Percentiles rank a stretch among this genome's conserved stretches.
phyloP scores from a whole-genome alignment of 2,113 vertebrate genomes.

The Fregata magnificens region DNA sequence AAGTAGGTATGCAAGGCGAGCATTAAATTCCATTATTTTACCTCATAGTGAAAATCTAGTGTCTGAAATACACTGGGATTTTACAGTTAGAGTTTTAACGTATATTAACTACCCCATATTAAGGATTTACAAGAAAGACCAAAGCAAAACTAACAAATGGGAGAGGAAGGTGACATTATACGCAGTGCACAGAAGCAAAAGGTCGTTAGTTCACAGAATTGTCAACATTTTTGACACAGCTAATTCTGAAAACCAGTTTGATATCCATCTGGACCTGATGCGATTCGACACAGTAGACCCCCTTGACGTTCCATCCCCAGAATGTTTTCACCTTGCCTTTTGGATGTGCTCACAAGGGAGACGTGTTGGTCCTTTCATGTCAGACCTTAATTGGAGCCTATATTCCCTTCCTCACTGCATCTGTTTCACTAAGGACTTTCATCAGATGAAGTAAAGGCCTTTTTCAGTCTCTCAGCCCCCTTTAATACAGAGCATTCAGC shows the following conservation, averaged over 20 bases:
- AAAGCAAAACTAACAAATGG: background rate
- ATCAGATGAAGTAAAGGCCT: background rate
- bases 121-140: background rate
- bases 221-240: conserved; percentile 47
- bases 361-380: conserved; percentile 34
- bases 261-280: conserved; percentile 53
- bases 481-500: conserved; percentile 26
- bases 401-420: conserved; percentile 30
- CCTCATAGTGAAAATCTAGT: background rate
- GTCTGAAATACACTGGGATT: background rate
- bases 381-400: conserved; percentile 48
- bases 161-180: background rate
- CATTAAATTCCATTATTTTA: background rate
- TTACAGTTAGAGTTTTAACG: background rate
- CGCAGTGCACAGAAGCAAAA: background rate
- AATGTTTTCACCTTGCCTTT: conserved; percentile 57
- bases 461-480: conserved; percentile 3
- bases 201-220: background rate
- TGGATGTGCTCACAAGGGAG: conserved; percentile 49
- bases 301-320: conserved; percentile 27
- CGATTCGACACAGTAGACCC: background rate
- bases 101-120: background rate
- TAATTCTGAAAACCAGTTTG: conserved; percentile 47
- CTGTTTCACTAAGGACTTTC: conserved; percentile 55
- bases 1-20: background rate